These are phyloP conservation scores for Luffia ferchaultella DNA, from an alignment of 2,888 invertebrate species.

Conservation along the genomic window DNA sequence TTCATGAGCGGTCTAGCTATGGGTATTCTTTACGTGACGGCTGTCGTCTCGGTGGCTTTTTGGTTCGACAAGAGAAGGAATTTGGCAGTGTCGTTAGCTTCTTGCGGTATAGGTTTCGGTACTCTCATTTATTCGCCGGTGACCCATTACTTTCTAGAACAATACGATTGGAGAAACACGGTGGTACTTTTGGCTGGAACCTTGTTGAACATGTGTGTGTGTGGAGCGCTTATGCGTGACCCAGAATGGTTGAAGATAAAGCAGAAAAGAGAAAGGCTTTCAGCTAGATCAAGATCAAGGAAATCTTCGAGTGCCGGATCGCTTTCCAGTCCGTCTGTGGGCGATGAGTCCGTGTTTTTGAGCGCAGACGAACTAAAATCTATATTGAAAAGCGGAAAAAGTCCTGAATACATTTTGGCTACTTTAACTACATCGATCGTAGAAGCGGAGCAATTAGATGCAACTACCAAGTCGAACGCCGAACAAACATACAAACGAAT, in stretches of 20 bases:
- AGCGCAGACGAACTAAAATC: slow-evolving; percentile 71
- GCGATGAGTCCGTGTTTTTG: slow-evolving; percentile 57
- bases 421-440: slow-evolving; percentile 66
- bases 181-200: slow-evolving; percentile 80
- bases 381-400: slow-evolving; percentile 73
- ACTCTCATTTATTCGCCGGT: slow-evolving; percentile 89
- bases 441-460: slow-evolving; percentile 49
- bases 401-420: slow-evolving; percentile 71
- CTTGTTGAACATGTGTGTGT: slow-evolving; percentile 85
- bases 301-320: slow-evolving; percentile 59
- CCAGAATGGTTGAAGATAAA: slow-evolving; percentile 81
- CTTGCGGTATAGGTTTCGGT: slow-evolving; percentile 88
- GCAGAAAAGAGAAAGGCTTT: slow-evolving; percentile 59
- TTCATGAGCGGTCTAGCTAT: slow-evolving; percentile 83
- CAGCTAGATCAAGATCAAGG: slow-evolving; percentile 42
- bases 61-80: slow-evolving; percentile 91
- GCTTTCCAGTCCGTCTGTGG: slow-evolving; percentile 52
- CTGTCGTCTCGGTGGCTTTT: slow-evolving; percentile 89
- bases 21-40: slow-evolving; percentile 86
- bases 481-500: slow-evolving; percentile 42
- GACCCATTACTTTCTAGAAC: slow-evolving; percentile 75
- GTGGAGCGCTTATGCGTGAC: slow-evolving; percentile 86
- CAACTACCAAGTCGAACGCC: slow-evolving; percentile 48
- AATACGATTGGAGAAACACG: slow-evolving; percentile 84
- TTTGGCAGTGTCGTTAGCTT: slow-evolving; percentile 85